Percentiles rank a stretch among this genome's conserved stretches.
Evolutionary conservation across 2,113 vertebrate species (phyloP).

Genomic region (Spea bombifrons): DNA sequence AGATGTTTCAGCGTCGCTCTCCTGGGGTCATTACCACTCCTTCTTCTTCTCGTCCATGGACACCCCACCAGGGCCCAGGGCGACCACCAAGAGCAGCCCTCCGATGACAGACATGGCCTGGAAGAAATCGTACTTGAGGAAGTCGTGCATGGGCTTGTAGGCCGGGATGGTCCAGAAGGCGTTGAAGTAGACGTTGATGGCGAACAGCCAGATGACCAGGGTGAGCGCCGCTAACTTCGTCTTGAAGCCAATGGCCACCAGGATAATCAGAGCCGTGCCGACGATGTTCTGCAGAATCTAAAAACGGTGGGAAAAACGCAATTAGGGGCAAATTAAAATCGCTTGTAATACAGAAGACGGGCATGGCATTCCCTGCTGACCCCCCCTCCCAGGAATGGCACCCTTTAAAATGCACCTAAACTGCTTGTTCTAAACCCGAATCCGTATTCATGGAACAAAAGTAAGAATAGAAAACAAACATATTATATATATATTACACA

Average conservation of each 20-base stretch:
- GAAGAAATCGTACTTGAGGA: conserved; percentile 98
- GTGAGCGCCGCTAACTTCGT: conserved; percentile 95
- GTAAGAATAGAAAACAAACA: too few species aligned
- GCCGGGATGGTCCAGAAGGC: conserved; percentile 93
- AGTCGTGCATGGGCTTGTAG: conserved; percentile 98
- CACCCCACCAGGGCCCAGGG: conserved; percentile 92
- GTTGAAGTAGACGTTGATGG: conserved; percentile 96
- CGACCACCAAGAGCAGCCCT: conserved; percentile 91
- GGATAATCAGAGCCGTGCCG: conserved; percentile 89
- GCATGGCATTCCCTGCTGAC: too few species aligned
- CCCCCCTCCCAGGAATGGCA: too few species aligned
- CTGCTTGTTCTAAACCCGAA: too few species aligned
- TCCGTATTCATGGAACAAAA: too few species aligned
- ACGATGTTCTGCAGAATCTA: conserved; percentile 97
- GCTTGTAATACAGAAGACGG: too few species aligned
- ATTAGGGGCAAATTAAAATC: not conserved
- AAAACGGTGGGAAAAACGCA: not conserved
- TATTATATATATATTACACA: too few species aligned
- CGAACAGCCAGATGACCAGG: conserved; percentile 91
- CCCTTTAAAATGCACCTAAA: too few species aligned
- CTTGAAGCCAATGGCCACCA: conserved; percentile 96
- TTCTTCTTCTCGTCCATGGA: conserved; percentile 99
- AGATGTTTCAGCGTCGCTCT: conserved; percentile 38
- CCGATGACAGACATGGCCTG: conserved; percentile 98
- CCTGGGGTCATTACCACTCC: conserved; percentile 76